These are phyloP conservation scores for Exephanes ischioxanthus DNA, from an alignment of 2,888 invertebrate species.

Conservation along the genomic window DNA sequence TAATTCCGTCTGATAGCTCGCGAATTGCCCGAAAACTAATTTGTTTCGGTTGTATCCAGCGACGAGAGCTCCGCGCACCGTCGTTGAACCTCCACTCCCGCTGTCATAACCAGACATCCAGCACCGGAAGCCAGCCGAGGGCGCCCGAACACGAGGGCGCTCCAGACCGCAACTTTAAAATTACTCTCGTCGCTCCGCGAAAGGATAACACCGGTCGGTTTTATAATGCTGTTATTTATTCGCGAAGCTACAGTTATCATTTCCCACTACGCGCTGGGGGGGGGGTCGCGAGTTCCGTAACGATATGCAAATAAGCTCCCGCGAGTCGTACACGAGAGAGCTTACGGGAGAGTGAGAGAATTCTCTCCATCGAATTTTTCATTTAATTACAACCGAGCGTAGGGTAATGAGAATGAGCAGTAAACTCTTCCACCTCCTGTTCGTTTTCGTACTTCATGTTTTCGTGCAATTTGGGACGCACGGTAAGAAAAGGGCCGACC, in stretches of 20 bases:
- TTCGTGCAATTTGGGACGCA: neutral
- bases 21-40: slow-evolving; percentile 56
- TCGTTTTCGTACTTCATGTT: neutral
- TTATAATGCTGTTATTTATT: slow-evolving; percentile 50
- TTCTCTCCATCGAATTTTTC: slow-evolving; percentile 1
- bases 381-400: neutral
- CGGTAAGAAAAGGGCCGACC: neutral
- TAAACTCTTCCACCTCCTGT: neutral
- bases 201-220: slow-evolving; percentile 45
- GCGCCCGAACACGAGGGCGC: neutral
- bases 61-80: neutral
- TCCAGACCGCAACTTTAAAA: slow-evolving; percentile 58
- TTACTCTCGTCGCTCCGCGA: slow-evolving; percentile 31
- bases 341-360: neutral
- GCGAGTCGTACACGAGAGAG: neutral
- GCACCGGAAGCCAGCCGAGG: slow-evolving; percentile 11
- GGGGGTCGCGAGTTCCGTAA: neutral
- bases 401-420: neutral
- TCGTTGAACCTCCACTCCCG: slow-evolving; percentile 22
- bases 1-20: slow-evolving; percentile 40
- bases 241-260: slow-evolving; percentile 35
- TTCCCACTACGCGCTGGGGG: neutral
- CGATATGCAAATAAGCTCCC: slow-evolving; percentile 24
- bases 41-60: slow-evolving; percentile 29
- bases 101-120: slow-evolving; percentile 52